Base-by-base conservation (phyloP, 2,797 vertebrate genomes). In the Acanthurus tractus region DNA sequence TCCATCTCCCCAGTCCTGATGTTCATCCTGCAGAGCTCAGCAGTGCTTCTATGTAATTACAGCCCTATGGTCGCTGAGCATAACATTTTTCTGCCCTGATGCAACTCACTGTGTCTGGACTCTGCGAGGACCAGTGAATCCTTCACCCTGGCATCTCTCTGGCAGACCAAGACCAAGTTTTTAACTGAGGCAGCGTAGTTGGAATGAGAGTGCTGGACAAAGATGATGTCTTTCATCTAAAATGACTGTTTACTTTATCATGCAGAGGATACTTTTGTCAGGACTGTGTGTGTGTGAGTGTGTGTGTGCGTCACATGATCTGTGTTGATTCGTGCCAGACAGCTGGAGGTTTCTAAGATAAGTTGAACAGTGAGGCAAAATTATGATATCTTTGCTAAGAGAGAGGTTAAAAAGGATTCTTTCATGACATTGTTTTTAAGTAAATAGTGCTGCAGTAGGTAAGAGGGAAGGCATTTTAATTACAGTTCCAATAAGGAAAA, bases 1-100 rank as follows among this genome's bases (percentile, higher is more conserved):
- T 85, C 84, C 85, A 61, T 87, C 80, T 66, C 78, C 77, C 54
- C 25, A 40, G 62, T 88, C 88, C 88, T 89, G 88, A 91, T 74
- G 76, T 89, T 89, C 49, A 88, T 94, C 91, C 91, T 93, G 94
- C 93, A 83, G 72, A 93, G 92, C 93, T 95, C 94, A 95, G 95
- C 93, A 94, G 42, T 82, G 89, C 85, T 90, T 20, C 93, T 94
- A 84, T 95, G 91, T 96, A 96, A 96, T 96, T 95, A 94, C 89
- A 79, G 89, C 78, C 81, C 90, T 54, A 63, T 89, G 91, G 93
- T 95, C 90, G 94, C 95, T 95, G 94, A 95, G 91, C 86, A 71
- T 20, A 90, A 91, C 93, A 94, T 95, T 95, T 95, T 95, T 95
- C 82, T 89, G 78, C 76, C 89, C 92, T 95, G 94, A 95, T 95